Percentiles rank a stretch among this genome's conserved stretches.
Evolutionary conservation across 1,140 invertebrate species (phyloP).

Genomic region (Caenorhabditis elegans): WBcel235 BX284606.5:4882501-4883000

Average conservation of each 20-base stretch:
- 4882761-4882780: neutral
- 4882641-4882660: too few species aligned
- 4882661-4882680: too few species aligned
- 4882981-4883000: neutral
- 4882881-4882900: slow-evolving; percentile 2
- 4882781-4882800: slow-evolving; percentile 5
- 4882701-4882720: neutral
- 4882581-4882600: too few species aligned
- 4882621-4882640: too few species aligned
- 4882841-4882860: slow-evolving; percentile 24
- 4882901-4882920: neutral
- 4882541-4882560: too few species aligned
- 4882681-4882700: too few species aligned
- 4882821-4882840: slow-evolving; percentile 26
- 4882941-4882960: slow-evolving; percentile 20
- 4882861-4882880: slow-evolving; percentile 8
- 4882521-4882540: too few species aligned
- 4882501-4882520: too few species aligned
- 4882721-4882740: neutral
- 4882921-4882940: neutral
- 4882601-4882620: too few species aligned
- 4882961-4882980: slow-evolving; percentile 27
- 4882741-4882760: neutral
- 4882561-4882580: too few species aligned
- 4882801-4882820: slow-evolving; percentile 7